Evolutionary conservation across 1,140 invertebrate species (phyloP), one percentile per base, ranked within the genome.

Genomic region (Rhopalosiphum padi): DNA sequence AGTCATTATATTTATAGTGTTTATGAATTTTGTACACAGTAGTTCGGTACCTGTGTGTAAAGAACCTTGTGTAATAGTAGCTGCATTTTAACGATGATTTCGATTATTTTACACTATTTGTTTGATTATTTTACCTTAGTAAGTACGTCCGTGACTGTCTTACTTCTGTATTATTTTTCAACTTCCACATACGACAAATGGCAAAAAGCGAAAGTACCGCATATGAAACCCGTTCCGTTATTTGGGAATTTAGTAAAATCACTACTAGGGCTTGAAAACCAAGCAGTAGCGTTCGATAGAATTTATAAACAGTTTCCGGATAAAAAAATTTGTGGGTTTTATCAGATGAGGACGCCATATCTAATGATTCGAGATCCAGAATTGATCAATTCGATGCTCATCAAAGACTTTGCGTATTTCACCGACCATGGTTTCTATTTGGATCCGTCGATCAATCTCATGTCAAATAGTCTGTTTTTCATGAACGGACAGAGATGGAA

Each of bases 381-480:
- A 21, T 94, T 96, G 0, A 95, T 96, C 0, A 96, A 96, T 46
- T 1, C 94, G 95, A 95, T 96, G 5, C 94, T 95, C 9, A 95
- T 96, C 0, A 96, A 96, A 91, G 96, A 96, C 86, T 96, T 96
- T 94, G 95, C 96, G 35, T 93, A 95, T 91, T 96, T 94, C 35
- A 93, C 95, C 21, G 94, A 96, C 94, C 95, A 95, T 48, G 95
- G 95, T 4, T 37, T 95, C 7, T 95, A 95, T 37, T 95, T 95
- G 46, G 95, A 96, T 89, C 95, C 95, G 94, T 94, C 96, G 91
- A 95, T 95, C 0, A 96, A 97, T 94, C 95, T 95, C 8, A 85
- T 97, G 0, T 95, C 95, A n/a, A 95, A 95, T 7, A 96, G 96
- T 94, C 94, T 97, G 48, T 96, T 96, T 94, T 95, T 95, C 8